A percentile compares a stretch with the other conserved stretches of the same genome.
Evolutionary conservation across 2,113 vertebrate genomes (phyloP).

Genomic region (Plectropomus leopardus): DNA sequence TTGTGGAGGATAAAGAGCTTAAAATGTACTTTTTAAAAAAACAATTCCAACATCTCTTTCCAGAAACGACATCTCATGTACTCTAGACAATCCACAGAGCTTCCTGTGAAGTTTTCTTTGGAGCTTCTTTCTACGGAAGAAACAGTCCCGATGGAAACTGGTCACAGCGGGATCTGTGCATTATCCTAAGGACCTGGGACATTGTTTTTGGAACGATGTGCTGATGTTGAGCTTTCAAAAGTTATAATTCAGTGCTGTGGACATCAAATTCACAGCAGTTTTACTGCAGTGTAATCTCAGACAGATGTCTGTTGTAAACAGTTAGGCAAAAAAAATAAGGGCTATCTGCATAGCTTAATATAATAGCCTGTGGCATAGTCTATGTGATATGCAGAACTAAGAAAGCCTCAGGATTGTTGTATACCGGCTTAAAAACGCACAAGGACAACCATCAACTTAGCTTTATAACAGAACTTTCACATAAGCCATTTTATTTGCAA

Average conservation of each 20-base stretch:
- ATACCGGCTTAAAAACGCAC: too few species aligned
- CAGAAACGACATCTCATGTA: not conserved
- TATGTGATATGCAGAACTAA: too few species aligned
- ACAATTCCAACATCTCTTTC: not conserved
- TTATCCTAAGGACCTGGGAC: not conserved
- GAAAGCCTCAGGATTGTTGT: too few species aligned
- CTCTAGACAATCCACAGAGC: not conserved
- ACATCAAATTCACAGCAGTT: not conserved
- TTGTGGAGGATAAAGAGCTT: not conserved
- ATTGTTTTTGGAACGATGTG: not conserved
- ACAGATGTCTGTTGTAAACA: too few species aligned
- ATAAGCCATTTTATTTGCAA: too few species aligned
- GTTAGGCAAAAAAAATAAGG: not conserved
- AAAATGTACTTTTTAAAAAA: not conserved
- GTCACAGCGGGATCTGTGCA: not conserved
- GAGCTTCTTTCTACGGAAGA: not conserved
- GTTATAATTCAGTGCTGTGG: not conserved
- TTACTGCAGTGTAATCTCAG: not conserved
- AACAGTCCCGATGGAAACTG: not conserved
- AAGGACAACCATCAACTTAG: too few species aligned
- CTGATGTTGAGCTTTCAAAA: not conserved
- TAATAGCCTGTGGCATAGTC: too few species aligned
- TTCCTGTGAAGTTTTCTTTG: conserved; percentile 3
- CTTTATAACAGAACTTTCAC: too few species aligned
- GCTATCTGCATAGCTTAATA: not conserved